Evolutionary conservation across 2,888 invertebrate genomes (phyloP).

Genomic region (Apomyelois bistriatella): DNA sequence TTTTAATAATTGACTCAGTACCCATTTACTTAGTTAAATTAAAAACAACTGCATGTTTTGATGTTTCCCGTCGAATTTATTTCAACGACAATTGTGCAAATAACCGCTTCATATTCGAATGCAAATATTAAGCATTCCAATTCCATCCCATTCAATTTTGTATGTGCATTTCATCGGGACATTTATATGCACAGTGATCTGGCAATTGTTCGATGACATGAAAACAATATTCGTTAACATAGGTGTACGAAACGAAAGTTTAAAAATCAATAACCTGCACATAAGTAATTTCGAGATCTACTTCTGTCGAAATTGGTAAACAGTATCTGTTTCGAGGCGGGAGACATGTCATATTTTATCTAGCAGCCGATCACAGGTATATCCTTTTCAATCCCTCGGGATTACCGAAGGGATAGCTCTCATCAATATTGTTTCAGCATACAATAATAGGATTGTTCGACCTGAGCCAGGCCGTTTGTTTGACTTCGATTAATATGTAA

Average conservation of each 20-base stretch:
- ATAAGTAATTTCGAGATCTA: too few relatives aligned
- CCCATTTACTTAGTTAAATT: too few relatives aligned
- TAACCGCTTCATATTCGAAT: conserved; percentile 4
- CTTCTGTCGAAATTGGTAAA: conserved; percentile 12
- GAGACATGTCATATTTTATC: conserved; percentile 27
- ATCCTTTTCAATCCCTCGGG: conserved; percentile 27
- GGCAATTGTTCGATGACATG: conserved; percentile 11
- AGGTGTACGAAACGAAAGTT: neutral
- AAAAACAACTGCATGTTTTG: too few relatives aligned
- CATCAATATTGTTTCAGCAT: conserved; percentile 33
- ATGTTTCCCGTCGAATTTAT: neutral
- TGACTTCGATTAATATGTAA: conserved; percentile 29
- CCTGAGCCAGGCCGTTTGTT: conserved; percentile 27
- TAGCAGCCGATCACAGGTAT: conserved; percentile 22
- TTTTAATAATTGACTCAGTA: too few relatives aligned
- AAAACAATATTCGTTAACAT: neutral
- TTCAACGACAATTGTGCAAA: neutral
- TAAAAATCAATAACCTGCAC: too few relatives aligned
- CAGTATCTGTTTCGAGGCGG: conserved; percentile 11
- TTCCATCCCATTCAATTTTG: conserved; percentile 9
- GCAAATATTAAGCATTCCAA: conserved; percentile 6
- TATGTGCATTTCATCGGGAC: conserved; percentile 2
- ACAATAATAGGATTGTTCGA: conserved; percentile 25
- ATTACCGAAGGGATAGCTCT: conserved; percentile 27
- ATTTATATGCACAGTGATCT: conserved; percentile 3